Conservation (phyloP, 2,888 invertebrate species). For the Euplexia lucipara region DNA sequence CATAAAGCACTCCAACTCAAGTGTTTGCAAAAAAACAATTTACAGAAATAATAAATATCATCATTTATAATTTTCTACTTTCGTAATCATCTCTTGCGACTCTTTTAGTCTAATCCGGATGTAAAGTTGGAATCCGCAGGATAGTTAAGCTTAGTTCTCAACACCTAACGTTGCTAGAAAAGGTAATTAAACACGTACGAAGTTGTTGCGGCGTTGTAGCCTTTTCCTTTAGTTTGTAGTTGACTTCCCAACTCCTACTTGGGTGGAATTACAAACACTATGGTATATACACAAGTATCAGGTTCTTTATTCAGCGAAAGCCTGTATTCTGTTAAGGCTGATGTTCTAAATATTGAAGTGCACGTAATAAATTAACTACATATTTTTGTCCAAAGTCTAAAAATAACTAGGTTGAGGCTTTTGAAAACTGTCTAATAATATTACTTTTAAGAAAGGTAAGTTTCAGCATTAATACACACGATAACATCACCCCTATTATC, state of each 20-base stretch:
- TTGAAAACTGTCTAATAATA: too few species aligned
- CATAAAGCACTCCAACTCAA: too few species aligned
- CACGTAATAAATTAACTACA: background rate
- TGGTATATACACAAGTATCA: background rate
- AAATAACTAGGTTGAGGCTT: too few species aligned
- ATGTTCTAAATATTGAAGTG: background rate
- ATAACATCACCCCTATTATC: too few species aligned
- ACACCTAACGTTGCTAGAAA: conserved; percentile 26
- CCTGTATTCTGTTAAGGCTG: background rate
- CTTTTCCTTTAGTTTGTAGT: conserved; percentile 40
- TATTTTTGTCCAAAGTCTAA: too few species aligned
- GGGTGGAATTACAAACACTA: conserved; percentile 24
- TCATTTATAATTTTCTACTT: too few species aligned
- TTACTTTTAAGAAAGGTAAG: too few species aligned
- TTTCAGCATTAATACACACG: too few species aligned
- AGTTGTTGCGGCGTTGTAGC: conserved; percentile 31
- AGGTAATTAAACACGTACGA: conserved; percentile 51
- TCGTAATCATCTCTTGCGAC: background rate
- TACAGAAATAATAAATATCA: too few species aligned
- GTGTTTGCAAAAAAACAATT: too few species aligned
- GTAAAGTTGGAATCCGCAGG: conserved; percentile 24
- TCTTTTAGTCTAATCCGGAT: background rate
- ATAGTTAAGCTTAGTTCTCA: conserved; percentile 41
- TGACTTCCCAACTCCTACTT: conserved; percentile 35
- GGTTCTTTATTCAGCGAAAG: background rate